Conservation (phyloP, 2,797 vertebrate genomes). For the Numenius phaeopus region DNA sequence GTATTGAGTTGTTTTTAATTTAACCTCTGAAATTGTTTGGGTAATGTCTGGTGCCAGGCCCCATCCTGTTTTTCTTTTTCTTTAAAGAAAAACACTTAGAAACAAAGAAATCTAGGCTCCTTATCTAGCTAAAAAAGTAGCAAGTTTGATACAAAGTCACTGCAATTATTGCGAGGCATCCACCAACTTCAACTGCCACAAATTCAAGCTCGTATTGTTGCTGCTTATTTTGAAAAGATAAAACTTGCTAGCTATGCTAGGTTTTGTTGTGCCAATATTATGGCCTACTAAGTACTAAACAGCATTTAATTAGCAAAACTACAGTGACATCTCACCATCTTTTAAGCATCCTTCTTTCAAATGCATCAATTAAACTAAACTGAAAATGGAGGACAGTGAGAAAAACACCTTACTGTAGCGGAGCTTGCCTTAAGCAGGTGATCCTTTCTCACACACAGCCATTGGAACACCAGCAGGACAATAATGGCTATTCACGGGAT, state of each 20-base stretch:
- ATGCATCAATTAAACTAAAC: not conserved
- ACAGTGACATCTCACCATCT: not conserved
- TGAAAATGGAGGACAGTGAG: not conserved
- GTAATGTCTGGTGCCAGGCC: not conserved
- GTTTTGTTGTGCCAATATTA: not conserved
- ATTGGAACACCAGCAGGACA: not conserved
- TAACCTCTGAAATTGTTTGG: not conserved
- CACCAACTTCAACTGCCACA: not conserved
- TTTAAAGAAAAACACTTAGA: not conserved
- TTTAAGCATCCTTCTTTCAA: not conserved
- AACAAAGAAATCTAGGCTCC: not conserved
- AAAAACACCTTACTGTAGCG: not conserved
- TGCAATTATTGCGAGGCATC: not conserved
- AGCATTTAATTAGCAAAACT: slow-evolving; percentile 21
- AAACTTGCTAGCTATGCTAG: not conserved
- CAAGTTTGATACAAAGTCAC: not conserved
- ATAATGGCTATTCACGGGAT: not conserved
- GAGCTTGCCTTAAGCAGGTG: not conserved
- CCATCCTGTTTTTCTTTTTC: not conserved
- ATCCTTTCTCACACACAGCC: not conserved
- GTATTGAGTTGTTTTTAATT: not conserved
- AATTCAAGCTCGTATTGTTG: not conserved
- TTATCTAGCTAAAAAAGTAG: not conserved
- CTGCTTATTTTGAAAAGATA: slow-evolving; percentile 36
- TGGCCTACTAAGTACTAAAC: not conserved